Conservation (phyloP, 2,797 vertebrate species). For the Poecilia velifera region DNA sequence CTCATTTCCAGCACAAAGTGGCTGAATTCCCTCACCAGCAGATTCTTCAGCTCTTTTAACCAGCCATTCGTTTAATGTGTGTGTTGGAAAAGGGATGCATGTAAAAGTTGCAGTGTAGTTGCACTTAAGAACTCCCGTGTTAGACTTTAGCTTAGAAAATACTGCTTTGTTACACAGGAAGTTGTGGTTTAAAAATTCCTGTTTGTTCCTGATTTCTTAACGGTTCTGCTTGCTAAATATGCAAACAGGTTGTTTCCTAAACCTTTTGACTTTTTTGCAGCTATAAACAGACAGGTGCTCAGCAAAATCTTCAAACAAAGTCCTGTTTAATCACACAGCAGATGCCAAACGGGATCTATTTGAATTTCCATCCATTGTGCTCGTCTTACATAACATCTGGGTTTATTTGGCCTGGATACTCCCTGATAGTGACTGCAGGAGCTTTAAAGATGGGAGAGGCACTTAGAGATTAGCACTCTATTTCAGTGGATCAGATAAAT, state of each 20-base stretch:
- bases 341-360: constrained; percentile 1
- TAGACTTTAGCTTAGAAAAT: background rate
- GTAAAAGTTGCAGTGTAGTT: background rate
- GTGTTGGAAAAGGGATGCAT: too few species aligned
- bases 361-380: background rate
- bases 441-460: background rate
- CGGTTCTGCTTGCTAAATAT: background rate
- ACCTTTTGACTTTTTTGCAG: background rate
- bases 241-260: background rate
- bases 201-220: background rate
- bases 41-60: background rate
- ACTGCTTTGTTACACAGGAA: background rate
- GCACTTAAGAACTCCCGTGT: background rate
- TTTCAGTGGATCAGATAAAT: background rate
- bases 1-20: background rate
- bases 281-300: background rate
- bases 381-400: constrained; percentile 18
- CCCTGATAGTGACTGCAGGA: constrained; percentile 7
- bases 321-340: background rate
- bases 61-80: background rate
- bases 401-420: background rate
- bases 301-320: background rate
- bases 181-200: background rate
- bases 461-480: background rate
- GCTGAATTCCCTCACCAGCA: background rate